These are phyloP conservation scores for Cryptocheilus praepositus DNA, from an alignment of 2,888 invertebrate species.

Conservation along the genomic window DNA sequence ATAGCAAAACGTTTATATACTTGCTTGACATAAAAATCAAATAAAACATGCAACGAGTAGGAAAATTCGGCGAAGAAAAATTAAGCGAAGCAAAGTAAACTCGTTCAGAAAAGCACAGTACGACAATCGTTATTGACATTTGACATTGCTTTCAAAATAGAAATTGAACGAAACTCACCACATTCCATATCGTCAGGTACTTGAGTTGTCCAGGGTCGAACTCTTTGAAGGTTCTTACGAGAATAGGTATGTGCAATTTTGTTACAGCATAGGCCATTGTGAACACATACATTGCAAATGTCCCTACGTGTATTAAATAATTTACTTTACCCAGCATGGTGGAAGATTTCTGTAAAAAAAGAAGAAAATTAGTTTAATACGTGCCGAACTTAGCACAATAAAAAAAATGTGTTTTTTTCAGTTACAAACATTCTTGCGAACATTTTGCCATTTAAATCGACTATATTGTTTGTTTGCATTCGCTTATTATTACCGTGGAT, in stretches of 20 bases:
- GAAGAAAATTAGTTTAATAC: no score
- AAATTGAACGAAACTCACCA: slow-evolving; percentile 59
- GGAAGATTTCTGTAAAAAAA: slow-evolving; percentile 28
- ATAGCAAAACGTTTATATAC: no score
- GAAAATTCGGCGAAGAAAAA: no score
- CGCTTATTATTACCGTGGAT: no score
- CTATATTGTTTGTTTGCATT: no score
- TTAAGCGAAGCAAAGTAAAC: no score
- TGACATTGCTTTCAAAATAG: neutral
- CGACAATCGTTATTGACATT: neutral
- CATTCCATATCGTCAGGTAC: slow-evolving; percentile 68
- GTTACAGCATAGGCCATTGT: slow-evolving; percentile 49
- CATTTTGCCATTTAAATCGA: no score
- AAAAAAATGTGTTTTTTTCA: no score
- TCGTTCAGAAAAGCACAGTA: neutral
- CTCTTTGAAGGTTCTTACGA: slow-evolving; percentile 35
- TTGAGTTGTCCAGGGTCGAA: slow-evolving; percentile 68
- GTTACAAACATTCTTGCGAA: no score
- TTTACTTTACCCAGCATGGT: slow-evolving; percentile 38
- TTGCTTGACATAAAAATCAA: no score
- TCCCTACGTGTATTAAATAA: slow-evolving; percentile 46
- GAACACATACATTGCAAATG: slow-evolving; percentile 48
- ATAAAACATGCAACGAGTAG: no score
- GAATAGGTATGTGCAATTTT: slow-evolving; percentile 57
- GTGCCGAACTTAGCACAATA: no score